Evolutionary conservation across 2,113 vertebrate genomes (phyloP).

Genomic region (Rhodinocichla rosea): DNA sequence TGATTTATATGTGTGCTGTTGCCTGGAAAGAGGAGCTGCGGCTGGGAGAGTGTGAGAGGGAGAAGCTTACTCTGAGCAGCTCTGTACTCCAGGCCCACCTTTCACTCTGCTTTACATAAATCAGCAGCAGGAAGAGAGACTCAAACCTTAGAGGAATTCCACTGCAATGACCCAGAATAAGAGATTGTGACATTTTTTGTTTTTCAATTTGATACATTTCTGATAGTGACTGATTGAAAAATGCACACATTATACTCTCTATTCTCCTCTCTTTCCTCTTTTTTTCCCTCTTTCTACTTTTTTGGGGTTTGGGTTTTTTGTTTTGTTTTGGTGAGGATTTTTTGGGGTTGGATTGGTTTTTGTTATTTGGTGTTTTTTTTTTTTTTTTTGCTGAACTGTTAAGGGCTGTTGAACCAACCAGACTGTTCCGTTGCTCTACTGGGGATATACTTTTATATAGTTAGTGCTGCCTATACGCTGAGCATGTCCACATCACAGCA

Average conservation of each 20-base stretch:
- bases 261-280: neutral
- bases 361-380: too few relatives aligned
- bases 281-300: accelerated
- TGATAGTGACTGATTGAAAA: neutral
- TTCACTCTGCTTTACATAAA: constrained; percentile 45
- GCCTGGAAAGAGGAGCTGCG: neutral
- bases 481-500: neutral
- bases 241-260: neutral
- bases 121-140: constrained; percentile 12
- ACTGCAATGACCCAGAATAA: constrained; percentile 62
- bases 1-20: constrained; percentile 9
- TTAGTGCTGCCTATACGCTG: neutral
- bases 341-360: neutral
- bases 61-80: neutral
- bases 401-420: neutral
- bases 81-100: neutral
- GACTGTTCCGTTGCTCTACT: neutral
- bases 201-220: constrained; percentile 61
- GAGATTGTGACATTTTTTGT: constrained; percentile 42
- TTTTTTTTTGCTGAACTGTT: neutral
- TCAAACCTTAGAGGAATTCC: constrained; percentile 48
- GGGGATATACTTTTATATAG: neutral
- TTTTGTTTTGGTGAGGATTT: too few relatives aligned
- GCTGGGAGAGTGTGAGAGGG: neutral
- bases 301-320: accelerated